A percentile compares a stretch with the other conserved stretches of the same genome.
These are phyloP conservation scores for Pimephales promelas DNA, from an alignment of 2,113 vertebrate species.

Conservation along the genomic window DNA sequence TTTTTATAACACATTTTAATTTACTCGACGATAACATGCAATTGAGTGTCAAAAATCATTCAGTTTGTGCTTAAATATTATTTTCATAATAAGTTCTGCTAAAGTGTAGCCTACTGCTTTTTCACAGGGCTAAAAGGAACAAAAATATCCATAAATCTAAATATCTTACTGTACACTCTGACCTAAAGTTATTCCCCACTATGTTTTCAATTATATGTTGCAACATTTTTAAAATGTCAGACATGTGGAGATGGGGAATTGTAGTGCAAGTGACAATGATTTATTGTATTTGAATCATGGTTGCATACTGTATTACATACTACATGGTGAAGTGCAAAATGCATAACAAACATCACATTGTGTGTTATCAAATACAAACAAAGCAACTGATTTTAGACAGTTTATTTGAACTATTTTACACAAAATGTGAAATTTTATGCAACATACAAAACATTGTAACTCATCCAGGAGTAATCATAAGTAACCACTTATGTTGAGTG, in stretches of 20 bases:
- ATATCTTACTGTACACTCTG: background rate
- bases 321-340: background rate
- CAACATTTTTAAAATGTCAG: background rate
- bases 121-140: background rate
- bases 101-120: background rate
- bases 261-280: background rate
- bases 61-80: background rate
- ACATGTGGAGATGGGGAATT: background rate
- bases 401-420: conserved; percentile 45
- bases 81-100: background rate
- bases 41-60: background rate
- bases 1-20: background rate
- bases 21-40: background rate
- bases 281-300: background rate
- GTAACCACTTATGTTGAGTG: background rate
- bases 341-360: background rate
- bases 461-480: conserved; percentile 49
- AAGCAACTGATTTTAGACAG: background rate
- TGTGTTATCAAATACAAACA: background rate
- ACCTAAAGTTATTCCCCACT: background rate
- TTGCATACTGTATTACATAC: background rate
- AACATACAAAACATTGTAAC: conserved; percentile 37
- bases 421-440: conserved; percentile 42
- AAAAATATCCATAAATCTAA: background rate
- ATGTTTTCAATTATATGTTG: background rate